Evolutionary conservation across 2,113 vertebrate genomes (phyloP).

Genomic region (Tupaia chinensis): DNA sequence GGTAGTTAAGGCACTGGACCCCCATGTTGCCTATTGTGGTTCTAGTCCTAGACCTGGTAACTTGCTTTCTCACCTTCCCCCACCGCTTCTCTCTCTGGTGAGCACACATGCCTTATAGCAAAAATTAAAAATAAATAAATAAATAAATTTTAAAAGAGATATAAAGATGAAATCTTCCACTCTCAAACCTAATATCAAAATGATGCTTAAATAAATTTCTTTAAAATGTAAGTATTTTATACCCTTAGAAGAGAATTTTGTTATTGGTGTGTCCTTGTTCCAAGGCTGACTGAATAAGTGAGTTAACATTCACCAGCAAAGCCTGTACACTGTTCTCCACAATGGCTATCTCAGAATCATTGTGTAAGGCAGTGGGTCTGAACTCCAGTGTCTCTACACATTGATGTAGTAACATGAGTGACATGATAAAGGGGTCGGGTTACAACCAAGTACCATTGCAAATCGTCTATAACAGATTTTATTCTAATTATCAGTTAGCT

Average conservation of each 20-base stretch:
- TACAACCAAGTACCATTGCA: not conserved
- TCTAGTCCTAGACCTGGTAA: too few relatives aligned
- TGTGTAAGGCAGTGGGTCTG: not conserved
- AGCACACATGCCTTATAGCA: too few relatives aligned
- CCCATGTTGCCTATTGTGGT: too few relatives aligned
- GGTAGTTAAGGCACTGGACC: too few relatives aligned
- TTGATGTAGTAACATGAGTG: not conserved
- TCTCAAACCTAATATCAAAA: not conserved
- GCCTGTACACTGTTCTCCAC: not conserved
- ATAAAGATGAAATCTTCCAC: not conserved
- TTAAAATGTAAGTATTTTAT: not conserved
- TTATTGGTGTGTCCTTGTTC: not conserved
- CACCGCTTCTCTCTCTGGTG: too few relatives aligned
- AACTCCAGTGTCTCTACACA: not conserved
- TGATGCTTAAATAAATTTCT: not conserved
- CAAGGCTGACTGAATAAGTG: not conserved
- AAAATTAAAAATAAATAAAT: too few relatives aligned
- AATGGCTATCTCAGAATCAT: not conserved
- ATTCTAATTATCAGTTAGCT: not conserved
- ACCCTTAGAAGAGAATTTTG: not conserved
- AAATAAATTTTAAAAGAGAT: not conserved
- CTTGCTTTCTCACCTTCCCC: too few relatives aligned
- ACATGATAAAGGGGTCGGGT: not conserved
- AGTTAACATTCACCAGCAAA: not conserved
- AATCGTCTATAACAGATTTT: not conserved